These are phyloP conservation scores for Aphelenchoides besseyi DNA, from an alignment of 1,140 invertebrate species.

Conservation along the genomic window DNA sequence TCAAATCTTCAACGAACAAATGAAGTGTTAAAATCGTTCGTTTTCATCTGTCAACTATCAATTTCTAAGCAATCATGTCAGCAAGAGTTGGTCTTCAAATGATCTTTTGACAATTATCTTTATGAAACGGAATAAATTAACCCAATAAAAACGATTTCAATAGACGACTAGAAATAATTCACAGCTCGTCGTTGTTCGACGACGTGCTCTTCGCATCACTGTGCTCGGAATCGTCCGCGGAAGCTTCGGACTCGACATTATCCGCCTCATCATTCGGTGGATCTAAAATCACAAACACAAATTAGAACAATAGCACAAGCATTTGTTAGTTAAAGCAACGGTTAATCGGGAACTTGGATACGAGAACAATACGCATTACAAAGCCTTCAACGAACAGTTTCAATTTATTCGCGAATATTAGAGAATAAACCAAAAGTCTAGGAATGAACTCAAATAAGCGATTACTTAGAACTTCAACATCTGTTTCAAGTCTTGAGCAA, in stretches of 20 bases:
- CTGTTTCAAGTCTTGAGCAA: background rate
- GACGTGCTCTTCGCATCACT: background rate
- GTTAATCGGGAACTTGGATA: too few species aligned
- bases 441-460: background rate
- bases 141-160: too few species aligned
- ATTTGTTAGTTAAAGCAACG: background rate
- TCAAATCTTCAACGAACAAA: too few species aligned
- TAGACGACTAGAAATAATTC: background rate
- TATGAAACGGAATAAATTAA: too few species aligned
- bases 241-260: background rate
- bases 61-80: too few species aligned
- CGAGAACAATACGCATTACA: too few species aligned
- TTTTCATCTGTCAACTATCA: too few species aligned
- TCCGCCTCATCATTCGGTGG: background rate
- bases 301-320: background rate
- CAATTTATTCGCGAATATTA: background rate
- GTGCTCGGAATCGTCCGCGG: too few species aligned
- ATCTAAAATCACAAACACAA: slow-evolving; percentile 1
- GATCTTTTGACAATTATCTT: too few species aligned
- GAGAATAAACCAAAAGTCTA: background rate
- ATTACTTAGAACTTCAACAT: background rate
- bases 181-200: background rate
- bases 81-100: too few species aligned
- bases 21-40: too few species aligned
- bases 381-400: too few species aligned